Evolutionary conservation across 2,797 vertebrate species (phyloP), one percentile per base, ranked within the genome.

Genomic region (Leuciscus waleckii): DNA sequence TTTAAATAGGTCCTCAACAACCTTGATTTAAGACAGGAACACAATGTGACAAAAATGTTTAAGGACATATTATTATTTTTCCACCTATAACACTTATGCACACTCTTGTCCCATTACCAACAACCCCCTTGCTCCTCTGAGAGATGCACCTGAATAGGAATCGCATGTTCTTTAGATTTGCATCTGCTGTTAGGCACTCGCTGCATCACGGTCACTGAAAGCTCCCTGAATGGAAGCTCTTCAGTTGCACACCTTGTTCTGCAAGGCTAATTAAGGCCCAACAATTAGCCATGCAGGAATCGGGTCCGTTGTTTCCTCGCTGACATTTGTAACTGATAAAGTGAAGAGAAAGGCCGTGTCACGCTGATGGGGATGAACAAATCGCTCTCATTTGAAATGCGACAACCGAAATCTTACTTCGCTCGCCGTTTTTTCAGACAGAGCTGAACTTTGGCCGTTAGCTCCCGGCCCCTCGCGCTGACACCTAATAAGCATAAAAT

Each of bases 361-460:
- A 58, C 63, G 92, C 92, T 94, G 94, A 95, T 93, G 85, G 84
- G 92, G 89, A 94, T 93, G 93, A 95, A 94, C 93, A 95, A 95
- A 95, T 82, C 51, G 35, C 21, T 83, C 83, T 85, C 80, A 82
- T 87, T 89, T 77, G 74, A 79, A 87, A 86, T 79, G 81, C 68
- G 81, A 82, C 81, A 71, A 46, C 19, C 46, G 43, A 86, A 85
- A 74, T 81, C 82, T 81, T 70, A 70, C 46, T 70, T 76, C 2
- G 46, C 79, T 74, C 19, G 17, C 26, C 23, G 46, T 58, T 76
- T 79, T 83, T 73, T 67, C 49, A 67, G 73, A 80, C 56, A 21
- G 37, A 26, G 76, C 76, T 87, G 77, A 82, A 82, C 88, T 89
- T 87, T 89, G 76, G 69, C 79, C 70, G 41, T 73, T 32, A 83